Evolutionary conservation across 2,888 invertebrate species (phyloP), one percentile per base, ranked within the genome.

Genomic region (Brenthis ino): DNA sequence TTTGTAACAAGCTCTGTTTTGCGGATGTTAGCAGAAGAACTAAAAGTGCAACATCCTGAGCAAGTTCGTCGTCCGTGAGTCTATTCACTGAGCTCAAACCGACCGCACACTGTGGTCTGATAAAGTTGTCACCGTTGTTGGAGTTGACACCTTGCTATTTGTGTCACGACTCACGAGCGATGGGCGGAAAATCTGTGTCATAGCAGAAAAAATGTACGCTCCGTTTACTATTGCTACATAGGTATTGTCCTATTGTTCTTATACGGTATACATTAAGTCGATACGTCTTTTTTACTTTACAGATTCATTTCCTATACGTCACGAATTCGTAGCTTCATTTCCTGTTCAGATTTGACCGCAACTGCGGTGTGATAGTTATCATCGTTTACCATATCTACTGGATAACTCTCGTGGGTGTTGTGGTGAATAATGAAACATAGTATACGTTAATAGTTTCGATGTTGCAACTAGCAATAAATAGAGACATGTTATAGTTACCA

Each of bases 51-150:
- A 20, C 70, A 57, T 58, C 76, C 72, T 48, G 58, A 63, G 64
- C 65, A 60, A 76, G 77, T 75, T 74, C 77, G 74, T 77, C 76
- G 79, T 77, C 76, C 79, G 72, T 71, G 58, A 69, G 50, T 74
- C 72, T 77, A 79, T 78, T 82, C 80, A 79, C 70, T 72, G 77
- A 75, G 78, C 79, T 76, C 81, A 75, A 76, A 75, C 80, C 76
- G 75, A 82, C 82, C 84, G 82, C 82, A 82, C 81, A 76, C 79
- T 56, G 76, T 74, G 80, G 75, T 69, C 75, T 82, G 86, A 87
- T 86, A 86, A 86, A 85, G 81, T 83, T 84, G 84, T 85, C 86
- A 84, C 75, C 80, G 76, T 76, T 74, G 65, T 74, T 77, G 78
- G 79, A 77, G 78, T 75, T 76, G 79, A 78, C 79, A 78, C 70